Conservation (phyloP, 2,113 vertebrate species). For the Cebus imitator region DNA sequence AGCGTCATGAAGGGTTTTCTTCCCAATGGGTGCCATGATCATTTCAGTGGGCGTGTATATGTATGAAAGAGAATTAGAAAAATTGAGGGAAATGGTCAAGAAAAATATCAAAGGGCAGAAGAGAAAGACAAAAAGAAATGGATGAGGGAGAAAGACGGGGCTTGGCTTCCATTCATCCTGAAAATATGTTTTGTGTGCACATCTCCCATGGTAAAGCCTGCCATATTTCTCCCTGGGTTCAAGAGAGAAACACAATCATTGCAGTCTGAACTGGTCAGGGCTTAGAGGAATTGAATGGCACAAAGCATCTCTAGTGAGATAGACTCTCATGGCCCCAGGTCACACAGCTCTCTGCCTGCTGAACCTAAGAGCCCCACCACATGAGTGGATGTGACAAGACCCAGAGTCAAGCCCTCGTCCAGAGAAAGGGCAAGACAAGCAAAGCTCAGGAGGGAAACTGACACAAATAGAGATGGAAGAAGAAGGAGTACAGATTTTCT, state of each 20-base stretch:
- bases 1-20: slow-evolving; percentile 61
- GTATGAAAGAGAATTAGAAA: slow-evolving; percentile 30
- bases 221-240: background rate
- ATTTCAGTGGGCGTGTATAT: background rate
- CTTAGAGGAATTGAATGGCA: slow-evolving; percentile 47
- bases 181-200: slow-evolving; percentile 50
- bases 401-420: slow-evolving; percentile 29
- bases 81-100: background rate
- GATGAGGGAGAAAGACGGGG: background rate
- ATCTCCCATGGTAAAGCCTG: slow-evolving; percentile 39
- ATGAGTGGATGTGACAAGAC: background rate
- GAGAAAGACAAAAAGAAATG: slow-evolving; percentile 4
- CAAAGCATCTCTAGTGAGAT: slow-evolving; percentile 2
- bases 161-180: slow-evolving; percentile 62
- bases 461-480: slow-evolving; percentile 21
- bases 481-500: background rate
- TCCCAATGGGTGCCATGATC: slow-evolving; percentile 53
- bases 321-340: background rate
- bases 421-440: slow-evolving; percentile 47
- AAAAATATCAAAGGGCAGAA: slow-evolving; percentile 8
- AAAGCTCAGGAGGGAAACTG: background rate
- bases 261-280: slow-evolving; percentile 53
- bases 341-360: slow-evolving; percentile 31
- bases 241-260: background rate
- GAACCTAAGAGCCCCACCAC: slow-evolving; percentile 31